Base-by-base conservation (phyloP, 35 echinoderm and acorn worm genomes). In the Nesometra sesokonis region DNA sequence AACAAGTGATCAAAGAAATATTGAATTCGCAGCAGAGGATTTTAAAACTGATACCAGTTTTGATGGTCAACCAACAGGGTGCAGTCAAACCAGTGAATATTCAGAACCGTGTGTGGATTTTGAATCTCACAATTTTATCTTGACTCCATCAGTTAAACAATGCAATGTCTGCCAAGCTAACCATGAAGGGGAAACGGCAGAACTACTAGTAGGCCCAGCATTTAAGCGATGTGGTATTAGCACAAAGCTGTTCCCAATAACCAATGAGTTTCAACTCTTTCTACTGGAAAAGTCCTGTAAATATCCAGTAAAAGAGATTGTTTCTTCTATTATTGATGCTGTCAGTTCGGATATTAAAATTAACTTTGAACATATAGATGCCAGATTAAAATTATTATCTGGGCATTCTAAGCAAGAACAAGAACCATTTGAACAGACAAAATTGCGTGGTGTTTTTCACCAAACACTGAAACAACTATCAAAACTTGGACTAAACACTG, bases 241-340 rank as follows among this genome's bases (percentile, higher is more conserved):
- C 21, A 30, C 85, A 3, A 17, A 34, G 0, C 29, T 46, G 5
- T 90, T 87, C 87, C 92, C 92, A 57, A 93, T 93, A 46, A 87
- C 52, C 33, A 88, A 93, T 57, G 80, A 93, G 32, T n/a, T 83
- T 30, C 85, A 89, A 32, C 52, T 67, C 23, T 67, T 67, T 19
- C 39, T 43, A 15, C 39, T 15, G 15, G 39, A 43, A 43, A 67
- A 17, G 9, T 17, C 52, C 23, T 17, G 21, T 27, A 9, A 67
- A 27, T 27, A 9, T 67, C 1, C 9, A 13, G 2, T 27, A 27
- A 67, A 67, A 27, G 52, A 67, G 8, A 67, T 67, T 67, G 52
- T 67, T 67, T 67, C 52, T 67, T 67, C 52, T 13, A 67, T 67
- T 19, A 27, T 67, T 67, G 7, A 1, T 67, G 8, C 23, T 67